Conservation (phyloP, 2,888 invertebrate species). For the Mantis religiosa region DNA sequence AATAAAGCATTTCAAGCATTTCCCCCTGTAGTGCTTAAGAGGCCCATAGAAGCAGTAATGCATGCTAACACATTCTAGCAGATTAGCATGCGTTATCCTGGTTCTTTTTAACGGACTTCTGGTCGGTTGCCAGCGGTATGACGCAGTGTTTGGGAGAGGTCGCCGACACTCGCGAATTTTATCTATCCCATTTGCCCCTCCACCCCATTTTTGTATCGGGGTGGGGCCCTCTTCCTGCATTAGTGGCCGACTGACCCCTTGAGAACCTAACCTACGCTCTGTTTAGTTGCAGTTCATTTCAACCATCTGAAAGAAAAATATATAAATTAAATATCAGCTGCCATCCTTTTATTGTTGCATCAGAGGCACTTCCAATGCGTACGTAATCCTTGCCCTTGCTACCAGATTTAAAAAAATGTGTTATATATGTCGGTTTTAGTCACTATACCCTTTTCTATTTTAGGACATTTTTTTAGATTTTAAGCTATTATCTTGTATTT, state of each 20-base stretch:
- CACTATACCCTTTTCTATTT: too few species aligned
- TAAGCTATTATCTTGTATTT: too few species aligned
- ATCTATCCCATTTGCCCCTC: not conserved
- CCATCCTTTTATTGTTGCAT: too few species aligned
- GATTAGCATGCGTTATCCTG: not conserved
- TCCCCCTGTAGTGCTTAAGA: not conserved
- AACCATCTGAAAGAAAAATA: too few species aligned
- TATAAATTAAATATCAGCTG: too few species aligned
- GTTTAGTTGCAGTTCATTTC: not conserved
- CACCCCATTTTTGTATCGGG: not conserved
- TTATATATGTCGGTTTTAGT: too few species aligned
- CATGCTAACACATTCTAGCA: not conserved
- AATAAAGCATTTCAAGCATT: not conserved
- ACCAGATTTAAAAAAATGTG: too few species aligned
- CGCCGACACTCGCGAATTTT: not conserved
- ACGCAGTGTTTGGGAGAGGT: not conserved
- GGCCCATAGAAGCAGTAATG: not conserved
- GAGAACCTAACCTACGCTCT: not conserved
- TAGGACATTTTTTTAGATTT: too few species aligned
- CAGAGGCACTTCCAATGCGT: too few species aligned
- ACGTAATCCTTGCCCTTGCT: too few species aligned
- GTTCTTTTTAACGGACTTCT: not conserved
- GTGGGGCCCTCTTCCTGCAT: not conserved
- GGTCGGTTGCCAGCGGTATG: not conserved
- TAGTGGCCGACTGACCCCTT: not conserved